A percentile compares a stretch with the other conserved stretches of the same genome.
Conservation (phyloP, 37 sponge, comb jelly and placozoan genomes). For the Beroe forskalii region DNA sequence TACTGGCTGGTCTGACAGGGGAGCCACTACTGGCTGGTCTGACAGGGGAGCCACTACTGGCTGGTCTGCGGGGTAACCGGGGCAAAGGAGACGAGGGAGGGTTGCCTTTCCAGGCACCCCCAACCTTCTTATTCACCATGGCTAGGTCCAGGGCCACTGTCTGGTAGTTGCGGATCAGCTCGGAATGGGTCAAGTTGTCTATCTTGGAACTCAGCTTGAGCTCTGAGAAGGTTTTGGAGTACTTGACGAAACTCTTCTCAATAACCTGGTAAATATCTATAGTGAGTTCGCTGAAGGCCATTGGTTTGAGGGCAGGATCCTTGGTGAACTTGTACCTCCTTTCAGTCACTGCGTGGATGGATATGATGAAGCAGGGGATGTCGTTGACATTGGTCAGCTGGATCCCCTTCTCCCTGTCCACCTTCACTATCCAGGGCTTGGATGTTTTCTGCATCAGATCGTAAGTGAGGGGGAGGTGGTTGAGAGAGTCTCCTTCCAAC, state of each 20-base stretch:
- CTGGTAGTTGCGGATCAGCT: background rate
- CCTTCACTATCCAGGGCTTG: background rate
- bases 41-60: background rate
- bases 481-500: background rate
- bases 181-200: background rate
- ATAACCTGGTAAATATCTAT: background rate
- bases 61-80: background rate
- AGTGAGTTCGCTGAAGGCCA: background rate
- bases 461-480: constrained; percentile 42
- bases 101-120: background rate
- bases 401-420: background rate
- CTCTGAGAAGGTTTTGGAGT: background rate
- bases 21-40: background rate
- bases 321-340: background rate
- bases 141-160: constrained; percentile 16
- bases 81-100: too few species aligned
- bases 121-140: background rate
- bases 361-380: constrained; percentile 32
- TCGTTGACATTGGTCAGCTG: background rate
- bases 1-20: background rate
- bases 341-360: background rate
- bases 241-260: background rate
- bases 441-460: background rate
- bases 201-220: background rate
- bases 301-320: background rate